Evolutionary conservation across 2,888 invertebrate genomes (phyloP), one percentile per base, ranked within the genome.

Genomic region (Isoperla grammatica): DNA sequence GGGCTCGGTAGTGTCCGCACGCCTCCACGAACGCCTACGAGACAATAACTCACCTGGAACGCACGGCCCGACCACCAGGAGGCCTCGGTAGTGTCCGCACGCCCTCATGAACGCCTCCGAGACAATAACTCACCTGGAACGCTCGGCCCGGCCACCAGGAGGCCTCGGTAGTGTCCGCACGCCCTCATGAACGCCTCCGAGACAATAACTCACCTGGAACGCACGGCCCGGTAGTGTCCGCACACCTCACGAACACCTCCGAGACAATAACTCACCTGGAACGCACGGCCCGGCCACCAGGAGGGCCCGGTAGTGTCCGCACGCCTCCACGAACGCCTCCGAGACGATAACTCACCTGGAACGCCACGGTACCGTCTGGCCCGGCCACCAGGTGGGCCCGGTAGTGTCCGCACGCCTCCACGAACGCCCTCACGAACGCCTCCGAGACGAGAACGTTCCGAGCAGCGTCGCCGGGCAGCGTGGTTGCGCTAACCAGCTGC

Each of bases 21-120:
- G 86, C 80, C 67, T 88, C 86, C 1, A 90, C 85, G 70, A 91
- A 92, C 68, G n/a, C n/a, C n/a, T n/a, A n/a, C n/a, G n/a, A n/a
- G n/a, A n/a, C n/a, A n/a, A n/a, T n/a, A n/a, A n/a, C n/a, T n/a
- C n/a, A n/a, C n/a, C n/a, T n/a, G n/a, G n/a, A n/a, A n/a, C n/a
- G n/a, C n/a, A n/a, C n/a, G n/a, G n/a, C n/a, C n/a, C n/a, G n/a
- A n/a, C n/a, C n/a, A n/a, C n/a, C n/a, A n/a, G n/a, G n/a, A n/a
- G n/a, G n/a, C n/a, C n/a, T n/a, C n/a, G n/a, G n/a, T n/a, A n/a
- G n/a, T n/a, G n/a, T n/a, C n/a, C n/a, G n/a, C n/a, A n/a, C n/a
- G 89, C 84, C 60, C 88, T 75, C 22, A 88, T 73, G 68, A 92
- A 90, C 0, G 89, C 87, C 70, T 92, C 90, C 1, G 87, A 85